These are phyloP conservation scores for Lacerta agilis DNA, from an alignment of 2,797 vertebrate genomes.

Conservation along the genomic window DNA sequence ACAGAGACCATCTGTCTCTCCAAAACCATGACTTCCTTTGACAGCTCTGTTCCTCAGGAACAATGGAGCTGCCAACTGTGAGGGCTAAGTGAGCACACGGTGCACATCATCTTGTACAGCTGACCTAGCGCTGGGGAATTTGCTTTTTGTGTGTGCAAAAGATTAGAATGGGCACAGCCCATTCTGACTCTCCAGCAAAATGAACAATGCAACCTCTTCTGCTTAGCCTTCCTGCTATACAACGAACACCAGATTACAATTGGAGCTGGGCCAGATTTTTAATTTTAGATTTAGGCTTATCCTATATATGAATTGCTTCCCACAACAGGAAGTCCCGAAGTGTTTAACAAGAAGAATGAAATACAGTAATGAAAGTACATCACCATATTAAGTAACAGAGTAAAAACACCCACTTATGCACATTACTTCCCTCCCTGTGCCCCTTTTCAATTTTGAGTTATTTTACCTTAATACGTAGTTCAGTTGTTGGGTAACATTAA, in stretches of 20 bases:
- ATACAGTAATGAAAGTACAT: no score
- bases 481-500: neutral
- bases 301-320: no score
- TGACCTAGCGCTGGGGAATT: constrained; percentile 33
- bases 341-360: no score
- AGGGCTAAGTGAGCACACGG: constrained; percentile 13
- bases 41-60: constrained; percentile 24
- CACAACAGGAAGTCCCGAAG: no score
- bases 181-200: constrained; percentile 31
- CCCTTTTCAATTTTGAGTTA: neutral
- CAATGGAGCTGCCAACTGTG: constrained; percentile 28
- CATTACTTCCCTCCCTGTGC: neutral
- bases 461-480: neutral
- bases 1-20: constrained; percentile 43
- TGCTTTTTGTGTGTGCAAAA: constrained; percentile 23
- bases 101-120: constrained; percentile 17
- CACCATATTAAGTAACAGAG: no score
- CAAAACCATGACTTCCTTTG: constrained; percentile 27
- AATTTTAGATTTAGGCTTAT: no score
- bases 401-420: neutral
- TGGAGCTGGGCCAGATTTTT: neutral
- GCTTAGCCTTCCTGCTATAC: constrained; percentile 32
- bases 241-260: constrained; percentile 3
- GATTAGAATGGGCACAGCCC: constrained; percentile 43
- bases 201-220: constrained; percentile 23